Base-by-base conservation (phyloP, 1,140 invertebrate genomes). In the Bicyclus anynana region DNA sequence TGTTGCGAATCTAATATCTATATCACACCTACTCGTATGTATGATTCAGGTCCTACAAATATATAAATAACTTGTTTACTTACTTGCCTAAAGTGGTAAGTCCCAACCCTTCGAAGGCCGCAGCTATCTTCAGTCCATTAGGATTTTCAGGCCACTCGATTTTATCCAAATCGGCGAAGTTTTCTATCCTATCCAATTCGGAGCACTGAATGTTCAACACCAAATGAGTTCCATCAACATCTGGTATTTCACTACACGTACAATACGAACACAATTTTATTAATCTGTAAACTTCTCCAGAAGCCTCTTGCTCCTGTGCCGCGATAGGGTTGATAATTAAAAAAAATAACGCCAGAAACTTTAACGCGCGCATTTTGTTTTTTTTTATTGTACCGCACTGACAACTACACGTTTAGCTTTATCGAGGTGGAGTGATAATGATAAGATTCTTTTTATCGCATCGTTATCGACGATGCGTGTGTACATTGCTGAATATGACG, bases 401-500 rank as follows among this genome's bases (percentile, higher is more conserved):
- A 68, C 80, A 76, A 71, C 67, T 72, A 65, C 10, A 7, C 61
- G 56, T 77, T 69, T 67, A 62, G 59, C 65, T 61, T 62, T 62
- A 77, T 84, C 73, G 75, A 69, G 71, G 70, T 72, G 62, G 67
- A 87, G 65, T 87, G 84, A 84, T 87, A 87, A 84, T 84, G 84
- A 87, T 87, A 87, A 84, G 69, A 74, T 77, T 67, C 65, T 66
- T 79, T 80, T 79, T 84, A 83, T 83, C 82, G 68, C 57, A 54
- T 55, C 67, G 60, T 77, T 86, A 86, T 86, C 83, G 65, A 26
- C 65, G 65, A 69, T 75, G 56, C 59, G 63, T 72, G 69, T 76
- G 65, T 75, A 72, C 71, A 69, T 74, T 76, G 72, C 74, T 77
- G 73, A 62, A 65, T 48, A 49, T 65, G 54, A 65, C 63, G 59